Percentiles rank a stretch among this genome's conserved stretches.
Evolutionary conservation across 2,113 vertebrate genomes (phyloP).

Genomic region (Dolichotis patagonum): DNA sequence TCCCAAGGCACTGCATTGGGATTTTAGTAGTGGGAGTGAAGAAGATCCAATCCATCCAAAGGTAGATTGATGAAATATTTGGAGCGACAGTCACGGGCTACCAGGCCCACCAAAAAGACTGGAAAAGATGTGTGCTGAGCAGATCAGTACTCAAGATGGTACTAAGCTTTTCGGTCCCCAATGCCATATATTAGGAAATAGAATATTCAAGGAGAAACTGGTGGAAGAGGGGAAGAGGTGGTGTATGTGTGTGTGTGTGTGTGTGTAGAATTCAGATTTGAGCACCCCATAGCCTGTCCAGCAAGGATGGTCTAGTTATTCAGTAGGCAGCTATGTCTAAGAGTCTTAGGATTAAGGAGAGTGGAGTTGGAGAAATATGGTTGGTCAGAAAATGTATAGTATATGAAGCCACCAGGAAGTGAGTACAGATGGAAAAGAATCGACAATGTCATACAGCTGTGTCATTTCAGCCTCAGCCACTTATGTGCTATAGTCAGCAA

Average conservation of each 20-base stretch:
- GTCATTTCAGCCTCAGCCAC: not conserved
- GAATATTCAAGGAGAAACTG: not conserved
- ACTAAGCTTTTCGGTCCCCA: not conserved
- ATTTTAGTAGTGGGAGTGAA: not conserved
- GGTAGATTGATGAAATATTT: not conserved
- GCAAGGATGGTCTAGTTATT: not conserved
- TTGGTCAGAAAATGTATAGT: not conserved
- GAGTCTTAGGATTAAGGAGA: not conserved
- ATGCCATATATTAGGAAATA: not conserved
- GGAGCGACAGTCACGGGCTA: not conserved
- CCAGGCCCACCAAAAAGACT: not conserved
- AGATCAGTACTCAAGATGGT: not conserved
- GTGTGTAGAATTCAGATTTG: not conserved
- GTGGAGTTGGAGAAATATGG: not conserved
- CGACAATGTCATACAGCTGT: not conserved
- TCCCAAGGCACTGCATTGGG: accelerated
- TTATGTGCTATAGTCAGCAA: not conserved
- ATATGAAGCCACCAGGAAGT: not conserved
- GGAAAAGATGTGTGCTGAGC: not conserved
- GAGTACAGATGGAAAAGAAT: not conserved
- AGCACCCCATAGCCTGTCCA: not conserved
- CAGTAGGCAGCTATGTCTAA: not conserved
- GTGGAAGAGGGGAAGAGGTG: not conserved
- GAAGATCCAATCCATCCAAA: not conserved
- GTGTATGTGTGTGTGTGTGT: not conserved